Evolutionary conservation across 2,797 vertebrate species (phyloP).

Genomic region (Paguma larvata): DNA sequence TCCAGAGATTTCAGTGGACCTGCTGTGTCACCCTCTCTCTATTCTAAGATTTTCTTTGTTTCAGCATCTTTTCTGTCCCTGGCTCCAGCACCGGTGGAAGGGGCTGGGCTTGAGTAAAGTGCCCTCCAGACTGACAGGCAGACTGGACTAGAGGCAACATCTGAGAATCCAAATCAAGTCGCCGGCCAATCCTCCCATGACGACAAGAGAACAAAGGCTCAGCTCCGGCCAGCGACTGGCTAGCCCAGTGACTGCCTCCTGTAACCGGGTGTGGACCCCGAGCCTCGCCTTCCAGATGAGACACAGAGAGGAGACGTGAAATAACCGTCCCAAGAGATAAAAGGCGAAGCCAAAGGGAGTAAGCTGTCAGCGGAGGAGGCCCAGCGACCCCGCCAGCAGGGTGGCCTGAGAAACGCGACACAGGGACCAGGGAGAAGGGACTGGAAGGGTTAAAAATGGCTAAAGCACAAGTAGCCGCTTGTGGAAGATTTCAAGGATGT

Average conservation of each 20-base stretch:
- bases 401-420: not conserved
- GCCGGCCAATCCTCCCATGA: not conserved
- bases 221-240: too few species aligned
- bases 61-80: not conserved
- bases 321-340: not conserved
- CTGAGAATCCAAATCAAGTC: not conserved
- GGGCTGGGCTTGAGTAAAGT: not conserved
- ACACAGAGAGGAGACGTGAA: not conserved
- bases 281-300: not conserved
- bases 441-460: not conserved
- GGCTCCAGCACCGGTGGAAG: not conserved
- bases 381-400: not conserved
- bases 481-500: constrained; percentile 33
- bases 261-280: not conserved
- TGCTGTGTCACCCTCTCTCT: not conserved
- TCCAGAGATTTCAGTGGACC: not conserved
- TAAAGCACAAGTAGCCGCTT: not conserved
- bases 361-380: not conserved
- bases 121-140: not conserved
- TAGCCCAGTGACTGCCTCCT: not conserved
- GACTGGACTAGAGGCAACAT: not conserved
- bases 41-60: not conserved
- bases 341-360: not conserved
- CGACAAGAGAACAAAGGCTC: not conserved
- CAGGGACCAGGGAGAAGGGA: not conserved